Base-by-base conservation (phyloP, 2,797 vertebrate genomes). In the Dendrocincla tyrannina region DNA sequence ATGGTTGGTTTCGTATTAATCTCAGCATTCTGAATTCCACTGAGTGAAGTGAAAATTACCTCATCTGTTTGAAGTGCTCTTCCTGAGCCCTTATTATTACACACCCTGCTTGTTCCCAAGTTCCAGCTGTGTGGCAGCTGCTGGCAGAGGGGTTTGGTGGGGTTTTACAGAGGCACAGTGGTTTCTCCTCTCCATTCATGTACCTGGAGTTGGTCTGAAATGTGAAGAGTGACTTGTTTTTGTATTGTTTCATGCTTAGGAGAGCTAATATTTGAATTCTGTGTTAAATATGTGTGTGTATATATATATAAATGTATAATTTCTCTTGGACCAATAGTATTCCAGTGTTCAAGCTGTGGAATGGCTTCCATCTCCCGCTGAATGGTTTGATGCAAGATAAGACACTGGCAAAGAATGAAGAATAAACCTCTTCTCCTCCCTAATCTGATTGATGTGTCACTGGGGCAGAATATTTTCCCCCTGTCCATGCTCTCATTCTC, bases 401-500 rank as follows among this genome's bases (percentile, higher is more conserved):
- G 72, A n/a, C 11, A 3, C 24, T 37, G 47, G 46, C 2, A 6
- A 76, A 47, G 47, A 55, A 27, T 17, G 67, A 35, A 47, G n/a
- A 55, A 39, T 11, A 22, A 37, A 63, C 42, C 42, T 88, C 62
- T 79, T 35, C 52, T 80, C 12, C 41, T 82, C n/a, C 17, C 37
- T 73, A 5, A 9, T 88, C 76, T 88, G 49, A 79, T 84, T 81
- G 47, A 50, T 73, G 28, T 81, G 74, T 77, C 77, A 72, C 55
- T 78, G 68, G 64, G 55, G 33, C 73, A 88, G 44, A 75, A 32
- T 62, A 27, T 62, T 79, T 37, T 49, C 44, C n/a, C 17, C n/a
- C 7, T 8, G 0, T 6, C 35, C 20, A 1, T 44, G n/a, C n/a
- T 19, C 35, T 75, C 0, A 3, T 39, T 42, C 66, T 69, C 62